Percentiles rank a stretch among this genome's conserved stretches.
Conservation (phyloP, 2,797 vertebrate genomes). For the Pseudochirops corinnae region DNA sequence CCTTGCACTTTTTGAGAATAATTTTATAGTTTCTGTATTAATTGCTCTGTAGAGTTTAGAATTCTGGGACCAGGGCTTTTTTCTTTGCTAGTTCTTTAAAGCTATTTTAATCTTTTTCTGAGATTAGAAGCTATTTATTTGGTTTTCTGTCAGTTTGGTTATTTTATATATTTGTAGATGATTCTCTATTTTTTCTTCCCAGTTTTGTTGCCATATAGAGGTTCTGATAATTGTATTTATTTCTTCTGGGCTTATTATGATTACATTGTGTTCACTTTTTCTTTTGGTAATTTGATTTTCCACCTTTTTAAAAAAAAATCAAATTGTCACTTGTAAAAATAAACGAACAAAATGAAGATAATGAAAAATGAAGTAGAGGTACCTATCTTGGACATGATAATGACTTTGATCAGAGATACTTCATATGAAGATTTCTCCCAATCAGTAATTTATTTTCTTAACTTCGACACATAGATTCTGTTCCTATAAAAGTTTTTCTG, state of each 20-base stretch:
- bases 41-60: not conserved
- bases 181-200: not conserved
- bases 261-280: not conserved
- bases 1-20: not conserved
- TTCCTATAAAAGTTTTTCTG: not conserved
- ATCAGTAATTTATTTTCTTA: not conserved
- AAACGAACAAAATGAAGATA: not conserved
- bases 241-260: not conserved
- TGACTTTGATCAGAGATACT: not conserved
- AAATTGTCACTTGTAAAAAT: not conserved
- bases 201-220: not conserved
- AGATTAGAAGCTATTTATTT: not conserved
- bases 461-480: not conserved
- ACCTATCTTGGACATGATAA: not conserved
- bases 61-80: not conserved
- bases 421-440: not conserved
- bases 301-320: not conserved
- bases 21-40: not conserved
- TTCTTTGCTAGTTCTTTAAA: not conserved
- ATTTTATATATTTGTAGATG: not conserved
- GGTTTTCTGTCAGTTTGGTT: not conserved
- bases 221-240: not conserved
- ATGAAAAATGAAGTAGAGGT: not conserved
- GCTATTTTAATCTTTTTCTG: not conserved
- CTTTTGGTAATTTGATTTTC: not conserved